phyloP scores from a whole-genome alignment of 30 jellyfish, hydroid and myxozoan genomes.

The Hydra vulgaris region DNA sequence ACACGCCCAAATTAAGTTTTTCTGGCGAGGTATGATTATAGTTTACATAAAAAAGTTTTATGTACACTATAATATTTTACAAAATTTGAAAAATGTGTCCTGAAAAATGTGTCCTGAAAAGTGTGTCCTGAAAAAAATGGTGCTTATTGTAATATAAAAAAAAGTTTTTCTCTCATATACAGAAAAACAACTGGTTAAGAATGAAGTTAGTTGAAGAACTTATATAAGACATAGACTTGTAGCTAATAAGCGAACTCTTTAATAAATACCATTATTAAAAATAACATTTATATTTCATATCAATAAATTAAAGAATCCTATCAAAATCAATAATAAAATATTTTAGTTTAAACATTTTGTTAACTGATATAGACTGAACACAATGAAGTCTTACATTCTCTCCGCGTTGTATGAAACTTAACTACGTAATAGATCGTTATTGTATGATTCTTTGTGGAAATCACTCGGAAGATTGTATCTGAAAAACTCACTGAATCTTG shows the following conservation, averaged over 20 bases:
- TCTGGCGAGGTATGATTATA: neutral
- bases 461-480: too few species aligned
- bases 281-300: neutral
- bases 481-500: neutral
- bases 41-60: neutral
- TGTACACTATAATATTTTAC: too few species aligned
- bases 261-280: too few species aligned
- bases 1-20: too few species aligned
- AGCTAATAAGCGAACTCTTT: neutral
- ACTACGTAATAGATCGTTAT: neutral
- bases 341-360: neutral
- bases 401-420: neutral
- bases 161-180: too few species aligned
- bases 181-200: neutral
- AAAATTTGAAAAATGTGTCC: too few species aligned
- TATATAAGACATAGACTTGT: neutral
- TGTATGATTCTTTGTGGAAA: too few species aligned
- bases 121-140: neutral
- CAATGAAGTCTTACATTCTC: neutral
- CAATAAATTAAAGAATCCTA: neutral
- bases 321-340: neutral
- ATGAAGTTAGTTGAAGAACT: neutral
- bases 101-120: too few species aligned
- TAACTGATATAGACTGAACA: neutral
- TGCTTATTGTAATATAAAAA: neutral